phyloP scores from a whole-genome alignment of 1,140 invertebrate genomes.

The Drosophila bocqueti region DNA sequence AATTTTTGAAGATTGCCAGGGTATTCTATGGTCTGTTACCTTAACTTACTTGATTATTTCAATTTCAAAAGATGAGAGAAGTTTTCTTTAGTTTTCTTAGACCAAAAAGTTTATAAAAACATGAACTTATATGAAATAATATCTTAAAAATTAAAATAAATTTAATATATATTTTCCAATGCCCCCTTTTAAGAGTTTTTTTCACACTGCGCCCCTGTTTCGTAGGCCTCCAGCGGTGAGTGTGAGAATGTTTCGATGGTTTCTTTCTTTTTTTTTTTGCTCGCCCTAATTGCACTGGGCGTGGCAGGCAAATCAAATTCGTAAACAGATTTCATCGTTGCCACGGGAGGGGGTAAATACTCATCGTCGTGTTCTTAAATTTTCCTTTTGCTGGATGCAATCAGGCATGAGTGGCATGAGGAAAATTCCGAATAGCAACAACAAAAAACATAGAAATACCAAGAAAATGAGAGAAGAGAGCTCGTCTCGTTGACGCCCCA shows the following conservation, averaged over 20 bases:
- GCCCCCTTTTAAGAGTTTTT: neutral
- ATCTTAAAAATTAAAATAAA: too few relatives aligned
- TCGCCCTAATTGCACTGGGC: constrained; percentile 56
- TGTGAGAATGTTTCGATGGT: constrained; percentile 39
- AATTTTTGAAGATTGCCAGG: neutral
- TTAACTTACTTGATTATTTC: neutral
- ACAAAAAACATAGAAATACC: constrained; percentile 8
- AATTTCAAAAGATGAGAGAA: too few relatives aligned
- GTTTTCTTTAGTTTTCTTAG: too few relatives aligned
- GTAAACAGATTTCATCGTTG: constrained; percentile 58
- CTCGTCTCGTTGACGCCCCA: constrained; percentile 54
- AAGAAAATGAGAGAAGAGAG: constrained; percentile 23
- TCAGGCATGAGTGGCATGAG: constrained; percentile 16
- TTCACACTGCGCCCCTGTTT: constrained; percentile 6
- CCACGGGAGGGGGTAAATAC: constrained; percentile 25
- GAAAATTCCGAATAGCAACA: constrained; percentile 24
- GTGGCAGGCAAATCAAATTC: constrained; percentile 62
- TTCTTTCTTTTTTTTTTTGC: constrained; percentile 23
- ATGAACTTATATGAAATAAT: neutral
- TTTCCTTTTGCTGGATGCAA: constrained; percentile 36
- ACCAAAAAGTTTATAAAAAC: neutral
- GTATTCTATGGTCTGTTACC: neutral
- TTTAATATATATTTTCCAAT: too few relatives aligned
- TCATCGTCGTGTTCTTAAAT: constrained; percentile 31
- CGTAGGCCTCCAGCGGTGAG: constrained; percentile 20